These are phyloP conservation scores for Autographa gamma DNA, from an alignment of 2,888 invertebrate species.

Conservation along the genomic window DNA sequence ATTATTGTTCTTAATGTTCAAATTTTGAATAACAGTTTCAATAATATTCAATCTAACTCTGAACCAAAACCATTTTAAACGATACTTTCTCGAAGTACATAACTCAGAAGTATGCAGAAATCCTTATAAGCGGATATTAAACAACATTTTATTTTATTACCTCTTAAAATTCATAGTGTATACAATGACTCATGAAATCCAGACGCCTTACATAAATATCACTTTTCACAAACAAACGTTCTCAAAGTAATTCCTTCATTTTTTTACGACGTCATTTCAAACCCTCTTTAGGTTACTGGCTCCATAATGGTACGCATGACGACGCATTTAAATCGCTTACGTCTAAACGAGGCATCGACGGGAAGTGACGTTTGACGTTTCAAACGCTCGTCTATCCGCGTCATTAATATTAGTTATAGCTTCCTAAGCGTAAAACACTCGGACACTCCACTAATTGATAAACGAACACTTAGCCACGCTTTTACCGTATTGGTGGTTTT, in stretches of 20 bases:
- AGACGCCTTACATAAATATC: not conserved
- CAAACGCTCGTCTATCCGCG: slow-evolving; percentile 40
- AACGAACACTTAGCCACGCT: slow-evolving; percentile 67
- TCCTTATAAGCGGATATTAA: not conserved
- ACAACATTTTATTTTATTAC: slow-evolving; percentile 18
- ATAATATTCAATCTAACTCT: not conserved
- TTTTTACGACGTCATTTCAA: slow-evolving; percentile 41
- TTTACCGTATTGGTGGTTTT: slow-evolving; percentile 74
- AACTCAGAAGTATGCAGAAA: not conserved
- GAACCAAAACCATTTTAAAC: not conserved
- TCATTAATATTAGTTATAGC: slow-evolving; percentile 57
- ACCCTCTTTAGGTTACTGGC: slow-evolving; percentile 25
- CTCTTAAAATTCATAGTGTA: slow-evolving; percentile 39
- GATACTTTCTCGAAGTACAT: not conserved
- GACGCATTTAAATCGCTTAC: slow-evolving; percentile 50
- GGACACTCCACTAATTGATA: slow-evolving; percentile 72
- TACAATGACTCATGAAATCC: slow-evolving; percentile 13
- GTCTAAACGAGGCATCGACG: slow-evolving; percentile 11
- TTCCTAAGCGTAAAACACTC: slow-evolving; percentile 61
- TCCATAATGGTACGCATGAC: slow-evolving; percentile 54
- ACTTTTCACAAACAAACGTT: slow-evolving; percentile 23
- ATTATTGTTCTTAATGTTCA: no score
- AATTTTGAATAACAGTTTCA: no score
- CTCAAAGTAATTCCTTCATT: slow-evolving; percentile 26
- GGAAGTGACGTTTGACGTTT: slow-evolving; percentile 37